phyloP scores from a whole-genome alignment of 2,797 vertebrate species.

The Hylomyscus alleni region DNA sequence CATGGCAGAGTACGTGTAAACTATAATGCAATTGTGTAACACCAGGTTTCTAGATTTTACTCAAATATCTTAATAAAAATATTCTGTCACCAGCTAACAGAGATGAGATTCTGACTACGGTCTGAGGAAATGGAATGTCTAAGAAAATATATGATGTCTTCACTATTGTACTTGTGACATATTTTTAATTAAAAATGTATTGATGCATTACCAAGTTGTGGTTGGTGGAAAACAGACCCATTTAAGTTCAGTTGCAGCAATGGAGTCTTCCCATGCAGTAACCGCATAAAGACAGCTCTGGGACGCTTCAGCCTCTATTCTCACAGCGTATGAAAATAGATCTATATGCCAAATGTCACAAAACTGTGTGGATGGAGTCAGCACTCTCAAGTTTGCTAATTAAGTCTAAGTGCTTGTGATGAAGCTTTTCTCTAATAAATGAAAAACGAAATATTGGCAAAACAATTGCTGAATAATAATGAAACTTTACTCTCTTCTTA shows the following conservation, averaged over 20 bases:
- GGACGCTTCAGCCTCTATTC: conserved; percentile 56
- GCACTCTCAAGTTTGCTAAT: conserved; percentile 80
- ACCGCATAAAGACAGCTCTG: conserved; percentile 69
- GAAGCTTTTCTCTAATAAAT: conserved; percentile 78
- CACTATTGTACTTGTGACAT: conserved; percentile 88
- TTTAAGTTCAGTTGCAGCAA: conserved; percentile 85
- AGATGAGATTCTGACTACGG: conserved; percentile 86
- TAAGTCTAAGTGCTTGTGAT: conserved; percentile 84
- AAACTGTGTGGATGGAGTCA: conserved; percentile 82
- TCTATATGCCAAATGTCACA: conserved; percentile 73
- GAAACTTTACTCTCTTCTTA: conserved; percentile 34
- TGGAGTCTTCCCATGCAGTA: conserved; percentile 81
- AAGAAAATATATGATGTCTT: conserved; percentile 86
- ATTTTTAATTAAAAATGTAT: conserved; percentile 91
- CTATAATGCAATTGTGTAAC: conserved; percentile 67
- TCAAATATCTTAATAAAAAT: conserved; percentile 83
- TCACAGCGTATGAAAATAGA: conserved; percentile 60
- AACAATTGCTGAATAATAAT: conserved; percentile 82
- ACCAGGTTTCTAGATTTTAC: conserved; percentile 80
- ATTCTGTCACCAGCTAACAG: conserved; percentile 43
- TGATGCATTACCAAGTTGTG: conserved; percentile 88
- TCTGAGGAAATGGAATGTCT: conserved; percentile 83
- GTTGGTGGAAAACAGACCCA: conserved; percentile 85
- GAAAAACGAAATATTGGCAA: conserved; percentile 80
- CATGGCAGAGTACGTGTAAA: background rate